These are phyloP conservation scores for Whitmania pigra DNA, from an alignment of 1,140 invertebrate species.

Conservation along the genomic window DNA sequence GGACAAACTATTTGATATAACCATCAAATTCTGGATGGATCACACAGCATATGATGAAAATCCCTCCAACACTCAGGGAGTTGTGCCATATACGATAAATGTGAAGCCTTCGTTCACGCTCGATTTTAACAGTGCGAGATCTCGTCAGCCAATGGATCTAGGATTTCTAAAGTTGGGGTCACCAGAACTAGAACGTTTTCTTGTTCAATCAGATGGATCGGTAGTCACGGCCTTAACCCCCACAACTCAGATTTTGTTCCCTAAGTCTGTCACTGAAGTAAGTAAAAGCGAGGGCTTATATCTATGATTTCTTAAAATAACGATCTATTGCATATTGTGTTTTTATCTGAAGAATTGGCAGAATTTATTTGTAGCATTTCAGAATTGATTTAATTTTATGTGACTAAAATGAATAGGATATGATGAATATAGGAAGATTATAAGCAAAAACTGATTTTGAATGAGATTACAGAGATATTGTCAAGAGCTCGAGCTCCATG, in stretches of 20 bases:
- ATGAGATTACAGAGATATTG: too few species aligned
- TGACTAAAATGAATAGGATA: too few species aligned
- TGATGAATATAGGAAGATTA: too few species aligned
- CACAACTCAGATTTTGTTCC: conserved; percentile 59
- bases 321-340: too few species aligned
- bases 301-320: too few species aligned
- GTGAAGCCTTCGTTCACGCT: neutral
- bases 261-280: conserved; percentile 64
- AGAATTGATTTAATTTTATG: too few species aligned
- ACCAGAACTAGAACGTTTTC: conserved; percentile 73
- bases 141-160: conserved; percentile 48
- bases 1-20: too few species aligned
- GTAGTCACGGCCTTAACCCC: conserved; percentile 44
- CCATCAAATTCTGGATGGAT: conserved; percentile 1
- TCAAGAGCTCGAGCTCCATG: too few species aligned
- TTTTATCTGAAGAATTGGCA: too few species aligned
- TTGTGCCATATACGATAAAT: neutral
- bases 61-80: neutral
- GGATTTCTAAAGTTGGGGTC: conserved; percentile 69
- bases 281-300: conserved; percentile 56
- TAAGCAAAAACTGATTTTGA: too few species aligned
- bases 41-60: neutral
- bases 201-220: conserved; percentile 50
- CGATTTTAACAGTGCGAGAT: conserved; percentile 9
- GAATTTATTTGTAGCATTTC: too few species aligned